Base-by-base conservation (phyloP, 2,113 vertebrate species). In the Numenius arquata region DNA sequence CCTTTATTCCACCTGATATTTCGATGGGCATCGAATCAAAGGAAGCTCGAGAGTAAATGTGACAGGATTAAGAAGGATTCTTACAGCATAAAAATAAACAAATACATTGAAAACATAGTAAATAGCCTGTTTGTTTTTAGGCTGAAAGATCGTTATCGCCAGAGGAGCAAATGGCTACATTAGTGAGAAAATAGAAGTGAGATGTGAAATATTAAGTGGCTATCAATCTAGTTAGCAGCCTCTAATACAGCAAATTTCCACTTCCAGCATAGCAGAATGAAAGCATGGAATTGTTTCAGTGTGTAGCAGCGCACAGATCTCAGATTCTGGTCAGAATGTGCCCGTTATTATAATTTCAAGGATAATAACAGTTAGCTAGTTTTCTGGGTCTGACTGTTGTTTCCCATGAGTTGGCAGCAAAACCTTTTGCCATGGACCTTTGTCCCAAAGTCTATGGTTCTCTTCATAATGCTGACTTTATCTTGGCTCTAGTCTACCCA, bases 1-100 rank as follows among this genome's bases (percentile, higher is more conserved):
- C 97, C 95, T 91, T 94, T 97, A 96, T 96, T 94, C 84, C 85
- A 95, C 88, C 89, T 97, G 93, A 93, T 90, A 81, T 90, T 97
- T 97, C 73, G 9, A 30, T 91, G 95, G 95, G 94, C 96, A 94
- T 90, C 2, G 7, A 96, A 96, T 96, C 87, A 91, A 93, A 93
- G 93, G 71, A 93, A 67, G 59, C 76, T 87, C 2, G 45, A 88
- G 92, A 97, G 93, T 88, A 95, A 94, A 84, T 95, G 92, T 86
- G 89, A 92, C 75, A 70, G 93, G 96, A 88, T 94, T 95, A 94
- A 80, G 90, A 93, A 82, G 91, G 86, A 90, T 95, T 89, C 79
- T 76, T 96, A 66, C 12, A 36, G 72, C 91, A 52, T 89, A 96
- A 94, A 97, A 97, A 96, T 94, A 96, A 95, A 36, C 55, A 95